Conservation (phyloP, 2,113 vertebrate species). For the Illadopsis cleaveri region DNA sequence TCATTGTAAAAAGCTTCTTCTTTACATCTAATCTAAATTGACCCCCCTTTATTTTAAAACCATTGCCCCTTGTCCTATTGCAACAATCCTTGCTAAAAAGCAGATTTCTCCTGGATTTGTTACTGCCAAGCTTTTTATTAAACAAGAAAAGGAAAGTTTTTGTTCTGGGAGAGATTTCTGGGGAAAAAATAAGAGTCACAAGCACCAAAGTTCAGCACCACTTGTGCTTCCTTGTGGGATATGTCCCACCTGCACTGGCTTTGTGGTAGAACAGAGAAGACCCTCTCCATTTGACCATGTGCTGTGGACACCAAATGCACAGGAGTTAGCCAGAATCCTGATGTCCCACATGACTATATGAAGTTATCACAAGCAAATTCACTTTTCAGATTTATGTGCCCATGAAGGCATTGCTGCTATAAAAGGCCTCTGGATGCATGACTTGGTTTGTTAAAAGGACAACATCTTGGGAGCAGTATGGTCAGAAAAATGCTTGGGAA, state of each 20-base stretch:
- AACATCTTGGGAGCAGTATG: background rate
- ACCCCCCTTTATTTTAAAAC: background rate
- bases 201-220: background rate
- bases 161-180: background rate
- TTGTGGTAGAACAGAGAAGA: background rate
- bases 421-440: background rate
- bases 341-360: rapidly evolving
- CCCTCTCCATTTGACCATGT: background rate
- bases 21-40: background rate
- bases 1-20: background rate
- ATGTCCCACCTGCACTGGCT: background rate
- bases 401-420: background rate
- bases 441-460: background rate
- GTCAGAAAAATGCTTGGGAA: background rate
- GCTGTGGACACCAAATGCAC: background rate
- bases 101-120: background rate
- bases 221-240: background rate
- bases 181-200: background rate
- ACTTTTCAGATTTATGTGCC: background rate
- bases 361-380: background rate
- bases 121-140: background rate
- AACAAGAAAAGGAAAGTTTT: background rate
- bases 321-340: background rate
- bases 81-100: background rate
- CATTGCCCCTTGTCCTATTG: background rate